Evolutionary conservation across 2,888 invertebrate species (phyloP).

Genomic region (Branchellion lobata): DNA sequence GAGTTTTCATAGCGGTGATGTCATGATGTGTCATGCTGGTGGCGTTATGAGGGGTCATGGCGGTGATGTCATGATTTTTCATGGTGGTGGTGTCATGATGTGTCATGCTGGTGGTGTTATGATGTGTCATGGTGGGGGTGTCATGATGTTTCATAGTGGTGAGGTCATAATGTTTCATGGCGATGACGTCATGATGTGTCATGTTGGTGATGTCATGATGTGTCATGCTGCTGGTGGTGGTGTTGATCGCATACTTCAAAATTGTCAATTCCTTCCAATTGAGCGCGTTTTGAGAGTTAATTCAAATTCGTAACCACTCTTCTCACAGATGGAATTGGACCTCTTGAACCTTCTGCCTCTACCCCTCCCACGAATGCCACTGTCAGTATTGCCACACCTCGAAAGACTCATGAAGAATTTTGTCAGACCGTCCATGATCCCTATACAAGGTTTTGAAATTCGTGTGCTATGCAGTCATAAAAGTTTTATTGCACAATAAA

Average conservation of each 20-base stretch:
- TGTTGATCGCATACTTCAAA: too few relatives aligned
- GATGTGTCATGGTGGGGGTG: background rate
- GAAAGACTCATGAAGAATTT: background rate
- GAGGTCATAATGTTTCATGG: too few relatives aligned
- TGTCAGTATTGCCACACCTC: conserved; percentile 1
- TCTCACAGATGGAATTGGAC: too few relatives aligned
- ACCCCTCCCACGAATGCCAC: background rate
- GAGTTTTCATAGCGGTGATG: too few relatives aligned
- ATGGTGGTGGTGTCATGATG: conserved; percentile 3
- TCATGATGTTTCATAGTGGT: background rate
- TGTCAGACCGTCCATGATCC: background rate
- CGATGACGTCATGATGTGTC: too few relatives aligned
- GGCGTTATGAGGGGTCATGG: background rate
- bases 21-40: background rate
- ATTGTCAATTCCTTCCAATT: too few relatives aligned
- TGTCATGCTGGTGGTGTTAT: background rate
- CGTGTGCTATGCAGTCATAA: too few relatives aligned
- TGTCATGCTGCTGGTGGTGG: too few relatives aligned
- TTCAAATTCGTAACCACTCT: too few relatives aligned
- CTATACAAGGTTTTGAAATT: background rate
- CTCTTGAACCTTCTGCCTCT: too few relatives aligned
- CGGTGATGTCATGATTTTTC: background rate
- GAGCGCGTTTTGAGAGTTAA: too few relatives aligned
- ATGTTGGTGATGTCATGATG: too few relatives aligned
- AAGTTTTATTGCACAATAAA: background rate